A percentile compares a stretch with the other conserved stretches of the same genome.
Evolutionary conservation across 2,113 vertebrate species (phyloP).

Genomic region (Rattus norvegicus): DNA sequence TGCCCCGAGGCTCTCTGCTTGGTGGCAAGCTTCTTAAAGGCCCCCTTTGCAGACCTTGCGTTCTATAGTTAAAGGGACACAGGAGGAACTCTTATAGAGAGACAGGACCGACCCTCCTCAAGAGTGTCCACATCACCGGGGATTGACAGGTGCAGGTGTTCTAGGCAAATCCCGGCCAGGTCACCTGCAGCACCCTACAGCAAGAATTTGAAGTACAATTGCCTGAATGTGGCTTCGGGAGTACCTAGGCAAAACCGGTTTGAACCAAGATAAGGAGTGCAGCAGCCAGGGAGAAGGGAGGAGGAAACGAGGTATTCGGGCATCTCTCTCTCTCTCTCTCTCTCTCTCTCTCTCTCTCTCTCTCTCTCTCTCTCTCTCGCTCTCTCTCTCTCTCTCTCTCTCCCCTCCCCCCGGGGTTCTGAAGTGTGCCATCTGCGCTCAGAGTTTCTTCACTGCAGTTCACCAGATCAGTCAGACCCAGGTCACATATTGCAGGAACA

Average conservation of each 20-base stretch:
- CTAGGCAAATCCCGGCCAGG: background rate
- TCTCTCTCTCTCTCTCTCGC: too few species aligned
- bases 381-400: too few species aligned
- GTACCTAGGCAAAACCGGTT: background rate
- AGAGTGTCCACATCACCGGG: background rate
- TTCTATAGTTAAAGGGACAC: background rate
- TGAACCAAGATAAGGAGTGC: background rate
- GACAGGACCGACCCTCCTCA: background rate
- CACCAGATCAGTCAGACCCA: rapidly evolving
- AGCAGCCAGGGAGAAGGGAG: background rate
- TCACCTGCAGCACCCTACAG: background rate
- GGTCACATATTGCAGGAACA: background rate
- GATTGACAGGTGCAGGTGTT: background rate
- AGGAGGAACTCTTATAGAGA: background rate
- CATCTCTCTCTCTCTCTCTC: too few species aligned
- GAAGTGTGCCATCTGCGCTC: background rate
- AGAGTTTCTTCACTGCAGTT: rapidly evolving
- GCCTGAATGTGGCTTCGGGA: background rate
- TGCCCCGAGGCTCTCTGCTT: background rate
- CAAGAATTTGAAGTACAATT: background rate
- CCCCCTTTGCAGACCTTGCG: background rate
- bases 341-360: too few species aligned
- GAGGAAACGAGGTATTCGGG: background rate
- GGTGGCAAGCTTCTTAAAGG: background rate
- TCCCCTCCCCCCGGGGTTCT: background rate